Base-by-base conservation (phyloP, 2,113 vertebrate species). In the Pedetes capensis region DNA sequence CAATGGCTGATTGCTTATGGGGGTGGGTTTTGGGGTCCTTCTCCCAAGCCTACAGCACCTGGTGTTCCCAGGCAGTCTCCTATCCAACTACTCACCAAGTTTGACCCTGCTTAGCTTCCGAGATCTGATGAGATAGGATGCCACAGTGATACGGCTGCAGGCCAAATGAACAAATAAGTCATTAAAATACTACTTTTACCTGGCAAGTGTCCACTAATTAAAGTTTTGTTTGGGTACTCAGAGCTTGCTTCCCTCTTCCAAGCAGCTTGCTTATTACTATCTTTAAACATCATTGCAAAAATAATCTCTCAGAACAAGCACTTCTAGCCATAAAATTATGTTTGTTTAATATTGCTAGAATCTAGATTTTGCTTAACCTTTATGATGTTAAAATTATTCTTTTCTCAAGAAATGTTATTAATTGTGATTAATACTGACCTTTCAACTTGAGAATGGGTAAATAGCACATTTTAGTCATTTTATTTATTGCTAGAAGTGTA, bases 341-440 rank as follows among this genome's bases (percentile, higher is more conserved):
- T 87, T 96, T 61, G 29, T 74, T 96, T 96, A 91, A 79, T 85
- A 34, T 72, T 84, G 8, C 37, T 32, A 91, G 5, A 87, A 80
- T 63, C n/a, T n/a, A 87, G 78, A 92, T 75, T 97, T 97, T 27
- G 76, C 53, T 87, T 79, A 74, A 96, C 32, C 79, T 4, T 83
- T 49, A 87, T 34, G 1, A n/a, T 4, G 22, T 89, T 95, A 82
- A 87, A 32, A 90, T 92, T 93, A 75, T 3, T 97, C 91, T 95
- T 23, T 29, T 96, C 12, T 75, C 72, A 96, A 86, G 63, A 96
- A 81, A 0, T 39, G 71, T 95, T 8, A 96, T 87, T 92, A 89
- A 80, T 87, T 90, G 12, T 92, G 90, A 89, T 18, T 81, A 87
- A 97, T 11, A 29, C 9, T 88, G 80, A 78, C 27, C 47, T 95